Evolutionary conservation across 2,888 invertebrate species (phyloP).

Genomic region (Parnassius orleans): DNA sequence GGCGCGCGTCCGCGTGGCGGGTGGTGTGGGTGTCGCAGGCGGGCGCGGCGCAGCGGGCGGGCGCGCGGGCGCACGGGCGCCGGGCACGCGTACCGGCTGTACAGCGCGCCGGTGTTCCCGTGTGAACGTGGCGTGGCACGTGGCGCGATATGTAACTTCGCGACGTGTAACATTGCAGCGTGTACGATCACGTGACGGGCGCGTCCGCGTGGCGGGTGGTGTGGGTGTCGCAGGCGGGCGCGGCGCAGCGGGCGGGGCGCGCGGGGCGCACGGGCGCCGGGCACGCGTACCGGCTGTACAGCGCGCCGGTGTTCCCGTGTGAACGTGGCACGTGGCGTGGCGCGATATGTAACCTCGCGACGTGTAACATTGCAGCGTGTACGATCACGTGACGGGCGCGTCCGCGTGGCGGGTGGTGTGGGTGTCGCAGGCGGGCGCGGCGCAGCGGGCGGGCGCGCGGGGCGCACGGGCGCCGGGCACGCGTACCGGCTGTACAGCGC

Average conservation of each 20-base stretch:
- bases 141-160: slow-evolving; percentile 33
- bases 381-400: slow-evolving; percentile 95
- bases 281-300: slow-evolving; percentile 93
- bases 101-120: slow-evolving; percentile 95
- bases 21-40: slow-evolving; percentile 96
- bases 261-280: slow-evolving; percentile 95
- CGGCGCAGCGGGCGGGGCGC: slow-evolving; percentile 90
- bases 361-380: slow-evolving; percentile 79
- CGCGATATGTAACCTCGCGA: no score
- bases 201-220: slow-evolving; percentile 94
- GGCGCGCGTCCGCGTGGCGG: slow-evolving; percentile 94
- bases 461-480: slow-evolving; percentile 94
- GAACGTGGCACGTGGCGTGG: slow-evolving; percentile 84
- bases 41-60: slow-evolving; percentile 92
- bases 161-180: slow-evolving; percentile 57
- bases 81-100: slow-evolving; percentile 95
- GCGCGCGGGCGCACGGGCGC: slow-evolving; percentile 94
- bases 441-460: slow-evolving; percentile 93
- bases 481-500: slow-evolving; percentile 94
- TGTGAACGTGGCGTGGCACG: slow-evolving; percentile 90
- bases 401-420: slow-evolving; percentile 93
- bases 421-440: slow-evolving; percentile 96
- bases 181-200: slow-evolving; percentile 95
- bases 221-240: slow-evolving; percentile 97
- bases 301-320: slow-evolving; percentile 96